These are phyloP conservation scores for Holothuria leucospilota DNA, from an alignment of 53 echinoderm and acorn worm species.

Conservation along the genomic window DNA sequence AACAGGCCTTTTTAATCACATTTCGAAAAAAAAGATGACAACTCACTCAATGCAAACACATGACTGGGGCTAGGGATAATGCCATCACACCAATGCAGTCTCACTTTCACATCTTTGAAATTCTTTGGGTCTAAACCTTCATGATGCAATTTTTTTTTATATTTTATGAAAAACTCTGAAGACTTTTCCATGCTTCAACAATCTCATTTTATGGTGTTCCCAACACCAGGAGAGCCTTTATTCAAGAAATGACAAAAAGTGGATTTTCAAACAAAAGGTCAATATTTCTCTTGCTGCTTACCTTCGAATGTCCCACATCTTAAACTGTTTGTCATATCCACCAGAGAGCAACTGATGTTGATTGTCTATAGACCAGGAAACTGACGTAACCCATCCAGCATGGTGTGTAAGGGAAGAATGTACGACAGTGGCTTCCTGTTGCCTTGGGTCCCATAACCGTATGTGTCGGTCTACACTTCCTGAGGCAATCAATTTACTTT, in stretches of 20 bases:
- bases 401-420: constrained; percentile 89
- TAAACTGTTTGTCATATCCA: constrained; percentile 90
- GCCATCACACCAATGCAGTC: too few species aligned
- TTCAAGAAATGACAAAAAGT: too few species aligned
- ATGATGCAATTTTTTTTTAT: too few species aligned
- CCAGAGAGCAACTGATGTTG: constrained; percentile 88
- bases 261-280: background rate
- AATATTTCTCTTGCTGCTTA: background rate
- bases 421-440: constrained; percentile 85
- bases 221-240: too few species aligned
- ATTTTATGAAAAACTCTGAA: too few species aligned
- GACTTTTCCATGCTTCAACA: background rate
- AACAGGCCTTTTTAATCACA: too few species aligned
- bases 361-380: constrained; percentile 89
- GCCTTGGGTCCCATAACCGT: constrained; percentile 94
- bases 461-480: constrained; percentile 94
- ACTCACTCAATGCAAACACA: too few species aligned
- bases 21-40: too few species aligned
- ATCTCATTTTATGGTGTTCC: background rate
- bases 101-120: too few species aligned
- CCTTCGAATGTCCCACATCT: constrained; percentile 98
- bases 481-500: constrained; percentile 77
- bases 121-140: too few species aligned
- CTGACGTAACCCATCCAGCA: constrained; percentile 93
- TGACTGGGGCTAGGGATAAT: too few species aligned